These are phyloP conservation scores for Hemithea aestivaria DNA, from an alignment of 2,888 invertebrate genomes.

Conservation along the genomic window DNA sequence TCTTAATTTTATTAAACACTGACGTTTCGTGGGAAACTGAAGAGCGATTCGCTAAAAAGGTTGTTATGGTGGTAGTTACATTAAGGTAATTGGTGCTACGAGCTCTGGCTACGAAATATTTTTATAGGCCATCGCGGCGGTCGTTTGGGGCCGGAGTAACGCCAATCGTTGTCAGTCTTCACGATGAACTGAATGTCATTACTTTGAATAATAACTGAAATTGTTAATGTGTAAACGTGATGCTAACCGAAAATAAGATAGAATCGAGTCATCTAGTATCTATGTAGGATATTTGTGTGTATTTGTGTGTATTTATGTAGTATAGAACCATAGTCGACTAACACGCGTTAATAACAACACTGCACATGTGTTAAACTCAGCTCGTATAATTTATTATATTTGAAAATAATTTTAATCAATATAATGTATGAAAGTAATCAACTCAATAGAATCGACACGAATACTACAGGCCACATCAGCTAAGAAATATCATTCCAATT, in stretches of 20 bases:
- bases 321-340: too few relatives aligned
- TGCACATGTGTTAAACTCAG: too few relatives aligned
- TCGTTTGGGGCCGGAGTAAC: slow-evolving; percentile 62
- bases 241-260: too few relatives aligned
- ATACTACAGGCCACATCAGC: slow-evolving; percentile 32
- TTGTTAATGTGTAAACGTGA: too few relatives aligned
- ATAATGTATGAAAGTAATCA: neutral
- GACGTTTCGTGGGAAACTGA: slow-evolving; percentile 53
- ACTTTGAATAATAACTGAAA: too few relatives aligned
- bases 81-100: slow-evolving; percentile 75
- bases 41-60: slow-evolving; percentile 65
- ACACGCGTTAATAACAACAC: too few relatives aligned
- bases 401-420: too few relatives aligned
- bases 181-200: slow-evolving; percentile 59
- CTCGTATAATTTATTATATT: too few relatives aligned
- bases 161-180: slow-evolving; percentile 66
- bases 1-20: slow-evolving; percentile 66
- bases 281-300: too few relatives aligned
- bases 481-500: slow-evolving; percentile 42
- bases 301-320: too few relatives aligned
- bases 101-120: slow-evolving; percentile 69
- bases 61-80: slow-evolving; percentile 70
- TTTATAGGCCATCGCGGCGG: slow-evolving; percentile 66
- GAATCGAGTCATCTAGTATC: too few relatives aligned
- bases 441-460: slow-evolving; percentile 29